These are phyloP conservation scores for Drosophila recens DNA, from an alignment of 2,888 invertebrate species.

Conservation along the genomic window DNA sequence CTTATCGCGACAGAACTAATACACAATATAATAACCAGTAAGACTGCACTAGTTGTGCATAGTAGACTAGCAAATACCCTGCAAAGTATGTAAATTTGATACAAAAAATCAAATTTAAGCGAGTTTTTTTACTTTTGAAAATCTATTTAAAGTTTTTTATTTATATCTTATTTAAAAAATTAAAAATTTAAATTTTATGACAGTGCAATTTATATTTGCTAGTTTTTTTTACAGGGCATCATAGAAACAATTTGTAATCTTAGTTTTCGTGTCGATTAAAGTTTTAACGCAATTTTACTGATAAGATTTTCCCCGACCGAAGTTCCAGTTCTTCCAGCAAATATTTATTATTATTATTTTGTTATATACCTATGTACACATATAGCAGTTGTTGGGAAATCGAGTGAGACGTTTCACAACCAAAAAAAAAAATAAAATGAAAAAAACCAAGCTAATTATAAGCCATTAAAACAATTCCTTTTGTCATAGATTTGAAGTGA, in stretches of 20 bases:
- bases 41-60: not conserved
- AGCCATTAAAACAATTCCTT: slow-evolving; percentile 47
- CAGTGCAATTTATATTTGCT: not conserved
- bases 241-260: slow-evolving; percentile 69
- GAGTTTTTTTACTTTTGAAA: not conserved
- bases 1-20: slow-evolving; percentile 73
- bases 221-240: slow-evolving; percentile 4
- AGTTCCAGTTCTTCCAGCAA: slow-evolving; percentile 19
- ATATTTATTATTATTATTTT: slow-evolving; percentile 38
- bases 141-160: not conserved
- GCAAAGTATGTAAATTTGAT: not conserved
- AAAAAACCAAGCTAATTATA: slow-evolving; percentile 50
- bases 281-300: slow-evolving; percentile 60
- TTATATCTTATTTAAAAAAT: not conserved
- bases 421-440: slow-evolving; percentile 4
- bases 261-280: slow-evolving; percentile 65
- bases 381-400: slow-evolving; percentile 14
- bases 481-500: slow-evolving; percentile 52
- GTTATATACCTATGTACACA: slow-evolving; percentile 13
- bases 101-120: not conserved
- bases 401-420: slow-evolving; percentile 8
- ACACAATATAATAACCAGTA: slow-evolving; percentile 67
- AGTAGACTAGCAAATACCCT: slow-evolving; percentile 11
- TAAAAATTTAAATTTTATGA: not conserved
- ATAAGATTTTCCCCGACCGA: slow-evolving; percentile 60